Evolutionary conservation across 2,113 vertebrate genomes (phyloP), one percentile per base, ranked within the genome.

Genomic region (Dasyurus viverrinus): DNA sequence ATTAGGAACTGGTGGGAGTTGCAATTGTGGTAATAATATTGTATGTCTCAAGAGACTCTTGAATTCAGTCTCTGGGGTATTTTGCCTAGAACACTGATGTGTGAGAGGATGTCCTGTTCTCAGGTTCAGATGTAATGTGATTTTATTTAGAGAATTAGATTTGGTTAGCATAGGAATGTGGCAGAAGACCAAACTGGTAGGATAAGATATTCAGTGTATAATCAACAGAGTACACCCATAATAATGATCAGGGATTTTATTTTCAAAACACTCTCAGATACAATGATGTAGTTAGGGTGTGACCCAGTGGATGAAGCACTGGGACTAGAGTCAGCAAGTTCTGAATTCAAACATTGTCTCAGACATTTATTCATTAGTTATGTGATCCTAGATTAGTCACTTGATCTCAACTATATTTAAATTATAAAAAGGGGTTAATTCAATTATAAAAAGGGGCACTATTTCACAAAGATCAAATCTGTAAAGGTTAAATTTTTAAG

Each of bases 141-240:
- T 89, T 90, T 95, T 90, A 89, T 91, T 93, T 93, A 76, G 9
- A 97, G 55, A 95, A 89, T 89, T 55, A 84, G 36, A 90, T 91
- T 53, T 94, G 89, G 47, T 90, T 60, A 54, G 3, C 10, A 47
- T 90, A 47, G 23, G 26, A 91, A 50, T 57, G 90, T 94, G 48
- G 8, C 2, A 16, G 47, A 92, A 92, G 42, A 93, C 3, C 30
- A 90, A 14, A 53, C 52, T 57, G 27, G 91, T 3, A 54, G 26
- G 4, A 94, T 89, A 42, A 8, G 68, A 68, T 50, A 89, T 76
- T 90, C 76, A 46, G 76, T 76, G 53, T 89, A 55, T 89, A 23
- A 84, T 84, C 19, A 42, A 42, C 36, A 84, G 68, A 84, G 68
- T 23, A 42, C 68, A 42, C n/a, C 54, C 48, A 27, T 55, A 27